Base-by-base conservation (phyloP, 2,113 vertebrate genomes). In the cat (Felis catus) region DNA sequence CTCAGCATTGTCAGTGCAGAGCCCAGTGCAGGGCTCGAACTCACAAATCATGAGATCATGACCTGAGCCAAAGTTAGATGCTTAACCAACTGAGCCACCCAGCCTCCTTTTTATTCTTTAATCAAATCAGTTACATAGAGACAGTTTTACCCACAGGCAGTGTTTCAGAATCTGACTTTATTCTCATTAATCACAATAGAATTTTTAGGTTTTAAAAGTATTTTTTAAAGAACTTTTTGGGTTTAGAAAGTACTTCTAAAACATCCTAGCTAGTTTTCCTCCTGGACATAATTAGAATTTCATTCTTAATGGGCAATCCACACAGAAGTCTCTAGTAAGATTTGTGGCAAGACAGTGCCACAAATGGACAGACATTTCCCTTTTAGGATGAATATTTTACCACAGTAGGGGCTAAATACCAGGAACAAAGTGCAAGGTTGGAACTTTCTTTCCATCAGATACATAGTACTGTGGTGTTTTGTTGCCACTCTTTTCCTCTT, bases 211-310 rank as follows among this genome's bases (percentile, higher is more conserved):
- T 80, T 65, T 19, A 51, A 91, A 83, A 83, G 41, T 83, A 16
- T 91, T 73, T 92, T 95, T 80, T 8, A 96, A 97, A 86, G 65
- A 90, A 91, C 5, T 70, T 84, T 85, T 87, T 53, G 16, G 41
- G 13, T 51, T 92, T 95, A 94, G 51, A 88, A 74, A 80, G n/a
- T 53, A 68, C 3, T 45, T 96, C 82, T 94, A 55, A 94, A 86
- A 88, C 4, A 73, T 61, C 83, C 82, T 65, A 74, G 18, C 1
- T 4, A 92, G 39, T 89, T 96, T 94, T 97, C 51, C 83, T 97
- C 61, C 31, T 86, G 36, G 29, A 79, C 92, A 51, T 94, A 85
- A 68, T 90, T 65, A 88, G 48, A 76, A 89, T 89, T 94, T 97
- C 29, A 85, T 94, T 66, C 82, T 85, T 71, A 86, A 74, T 39